Evolutionary conservation across 2,113 vertebrate species (phyloP).

Genomic region (Apistogramma diplotaenia): DNA sequence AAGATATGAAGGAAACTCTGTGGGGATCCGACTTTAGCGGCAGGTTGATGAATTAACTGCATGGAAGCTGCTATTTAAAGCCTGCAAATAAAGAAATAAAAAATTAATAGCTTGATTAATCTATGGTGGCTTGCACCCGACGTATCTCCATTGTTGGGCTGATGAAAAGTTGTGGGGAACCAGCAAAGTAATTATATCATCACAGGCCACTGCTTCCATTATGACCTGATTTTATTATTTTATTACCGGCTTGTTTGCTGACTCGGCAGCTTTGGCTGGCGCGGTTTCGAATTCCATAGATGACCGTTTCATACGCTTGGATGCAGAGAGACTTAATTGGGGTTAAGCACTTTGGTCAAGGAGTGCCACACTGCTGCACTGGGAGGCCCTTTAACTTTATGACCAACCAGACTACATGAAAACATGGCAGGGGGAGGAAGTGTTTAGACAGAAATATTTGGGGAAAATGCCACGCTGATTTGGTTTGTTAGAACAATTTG

Average conservation of each 20-base stretch:
- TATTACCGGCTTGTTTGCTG: conserved; percentile 12
- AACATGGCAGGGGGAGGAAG: not conserved
- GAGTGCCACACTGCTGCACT: conserved; percentile 16
- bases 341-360: conserved; percentile 56
- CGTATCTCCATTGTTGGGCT: not conserved
- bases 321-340: conserved; percentile 34
- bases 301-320: conserved; percentile 6
- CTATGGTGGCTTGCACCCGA: not conserved
- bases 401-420: not conserved
- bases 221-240: conserved; percentile 28
- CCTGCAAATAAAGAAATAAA: not conserved
- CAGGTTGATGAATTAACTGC: conserved; percentile 2
- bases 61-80: not conserved
- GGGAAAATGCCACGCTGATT: not conserved
- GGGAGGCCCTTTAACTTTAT: conserved; percentile 1
- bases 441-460: not conserved
- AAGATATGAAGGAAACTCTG: conserved; percentile 27
- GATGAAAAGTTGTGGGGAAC: conserved; percentile 8
- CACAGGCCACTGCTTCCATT: conserved; percentile 39
- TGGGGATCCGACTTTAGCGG: conserved; percentile 14
- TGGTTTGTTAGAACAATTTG: not conserved
- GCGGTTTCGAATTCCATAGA: conserved; percentile 23
- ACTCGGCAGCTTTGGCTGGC: not conserved
- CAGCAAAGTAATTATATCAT: conserved; percentile 38
- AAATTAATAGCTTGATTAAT: conserved; percentile 29